Conservation (phyloP, 2,797 vertebrate genomes). For the Merluccius polli region DNA sequence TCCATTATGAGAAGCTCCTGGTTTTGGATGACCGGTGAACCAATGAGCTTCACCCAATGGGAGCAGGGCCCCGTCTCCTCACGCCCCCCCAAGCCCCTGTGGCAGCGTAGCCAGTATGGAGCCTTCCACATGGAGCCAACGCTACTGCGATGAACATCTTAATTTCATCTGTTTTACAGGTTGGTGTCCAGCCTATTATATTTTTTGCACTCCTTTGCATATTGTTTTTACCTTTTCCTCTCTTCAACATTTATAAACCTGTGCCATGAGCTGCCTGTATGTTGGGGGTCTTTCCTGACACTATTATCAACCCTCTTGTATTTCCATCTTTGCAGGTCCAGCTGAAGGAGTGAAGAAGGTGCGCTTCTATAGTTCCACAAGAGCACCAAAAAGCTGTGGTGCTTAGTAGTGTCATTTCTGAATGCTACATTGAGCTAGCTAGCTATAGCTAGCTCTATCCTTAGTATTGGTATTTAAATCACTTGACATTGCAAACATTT, state of each 20-base stretch:
- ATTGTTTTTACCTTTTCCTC: not conserved
- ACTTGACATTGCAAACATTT: not conserved
- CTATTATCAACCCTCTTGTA: too few relatives aligned
- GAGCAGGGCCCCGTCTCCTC: not conserved
- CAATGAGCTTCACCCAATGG: not conserved
- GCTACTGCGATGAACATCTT: not conserved
- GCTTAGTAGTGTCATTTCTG: too few relatives aligned
- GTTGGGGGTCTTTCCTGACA: too few relatives aligned
- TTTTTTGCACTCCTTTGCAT: not conserved
- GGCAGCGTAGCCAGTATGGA: not conserved
- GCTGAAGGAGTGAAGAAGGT: too few relatives aligned
- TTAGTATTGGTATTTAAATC: not conserved
- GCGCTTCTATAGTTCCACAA: too few relatives aligned
- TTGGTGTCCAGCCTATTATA: not conserved
- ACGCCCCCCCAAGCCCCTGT: conserved; percentile 13
- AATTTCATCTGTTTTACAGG: conserved; percentile 15
- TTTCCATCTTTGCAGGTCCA: too few relatives aligned
- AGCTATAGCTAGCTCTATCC: not conserved
- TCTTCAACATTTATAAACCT: not conserved
- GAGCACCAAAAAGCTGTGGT: too few relatives aligned
- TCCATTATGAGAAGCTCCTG: not conserved
- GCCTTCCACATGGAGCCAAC: conserved; percentile 6
- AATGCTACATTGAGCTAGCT: too few relatives aligned
- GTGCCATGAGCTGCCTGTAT: too few relatives aligned
- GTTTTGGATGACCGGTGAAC: conserved; percentile 25